Percentiles rank a stretch among this genome's conserved stretches.
Conservation (phyloP, 2,113 vertebrate species). For the Nycticebus coucang region DNA sequence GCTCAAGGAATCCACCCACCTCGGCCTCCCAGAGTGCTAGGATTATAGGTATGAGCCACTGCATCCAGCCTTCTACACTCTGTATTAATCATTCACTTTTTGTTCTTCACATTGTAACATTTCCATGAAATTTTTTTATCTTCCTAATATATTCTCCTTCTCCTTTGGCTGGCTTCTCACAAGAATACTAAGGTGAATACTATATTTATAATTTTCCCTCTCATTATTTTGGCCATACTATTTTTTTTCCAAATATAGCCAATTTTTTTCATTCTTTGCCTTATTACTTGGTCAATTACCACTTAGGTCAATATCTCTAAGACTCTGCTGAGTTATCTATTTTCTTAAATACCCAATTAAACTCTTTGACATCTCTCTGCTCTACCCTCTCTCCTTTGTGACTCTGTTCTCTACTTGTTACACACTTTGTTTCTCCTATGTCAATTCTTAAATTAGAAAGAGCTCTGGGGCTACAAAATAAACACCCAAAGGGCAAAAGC, state of each 20-base stretch:
- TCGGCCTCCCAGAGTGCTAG: too few relatives aligned
- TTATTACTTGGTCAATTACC: not conserved
- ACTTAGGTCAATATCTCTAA: not conserved
- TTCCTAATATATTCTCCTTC: not conserved
- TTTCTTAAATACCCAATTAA: not conserved
- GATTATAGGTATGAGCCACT: too few relatives aligned
- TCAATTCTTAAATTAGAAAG: not conserved
- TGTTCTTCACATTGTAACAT: not conserved
- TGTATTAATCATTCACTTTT: conserved; percentile 5
- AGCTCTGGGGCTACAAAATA: not conserved
- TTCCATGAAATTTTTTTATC: not conserved
- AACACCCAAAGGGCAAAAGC: conserved; percentile 29
- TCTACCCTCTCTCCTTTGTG: not conserved
- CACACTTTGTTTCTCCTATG: not conserved
- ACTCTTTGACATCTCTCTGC: not conserved
- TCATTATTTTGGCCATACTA: not conserved
- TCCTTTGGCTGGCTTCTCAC: not conserved
- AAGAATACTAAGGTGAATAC: not conserved
- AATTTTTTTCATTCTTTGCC: not conserved
- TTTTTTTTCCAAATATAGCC: not conserved
- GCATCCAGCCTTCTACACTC: not conserved
- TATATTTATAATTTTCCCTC: not conserved
- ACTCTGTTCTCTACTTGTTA: not conserved
- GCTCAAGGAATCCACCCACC: too few relatives aligned
- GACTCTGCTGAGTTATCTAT: not conserved